These are phyloP conservation scores for Cheilosia grossa DNA, from an alignment of 2,888 invertebrate species.

Conservation along the genomic window DNA sequence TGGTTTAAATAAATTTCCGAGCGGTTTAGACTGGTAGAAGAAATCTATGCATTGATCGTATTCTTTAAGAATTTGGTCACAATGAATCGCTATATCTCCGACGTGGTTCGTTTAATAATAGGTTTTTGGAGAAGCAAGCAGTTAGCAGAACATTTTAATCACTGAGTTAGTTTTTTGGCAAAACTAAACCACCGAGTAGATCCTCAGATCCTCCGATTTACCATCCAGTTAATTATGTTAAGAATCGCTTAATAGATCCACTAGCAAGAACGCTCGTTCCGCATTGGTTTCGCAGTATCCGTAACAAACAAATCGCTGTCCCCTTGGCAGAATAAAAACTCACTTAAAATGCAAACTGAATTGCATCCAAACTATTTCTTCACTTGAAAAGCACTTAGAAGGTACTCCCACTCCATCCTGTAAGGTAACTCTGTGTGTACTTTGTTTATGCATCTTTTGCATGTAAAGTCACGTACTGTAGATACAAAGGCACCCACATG, in stretches of 20 bases:
- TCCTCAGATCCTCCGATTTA: too few species aligned
- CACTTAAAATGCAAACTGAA: slow-evolving; percentile 70
- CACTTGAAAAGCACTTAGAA: slow-evolving; percentile 68
- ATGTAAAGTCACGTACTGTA: slow-evolving; percentile 69
- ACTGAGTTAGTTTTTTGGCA: too few species aligned
- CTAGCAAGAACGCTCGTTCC: background rate
- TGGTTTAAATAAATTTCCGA: too few species aligned
- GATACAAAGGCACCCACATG: slow-evolving; percentile 67
- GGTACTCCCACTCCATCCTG: background rate
- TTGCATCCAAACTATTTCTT: slow-evolving; percentile 72
- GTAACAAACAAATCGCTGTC: slow-evolving; percentile 9
- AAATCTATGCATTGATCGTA: too few species aligned
- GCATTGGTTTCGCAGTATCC: background rate
- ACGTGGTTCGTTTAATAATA: too few species aligned
- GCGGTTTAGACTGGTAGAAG: too few species aligned
- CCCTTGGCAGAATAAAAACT: slow-evolving; percentile 16
- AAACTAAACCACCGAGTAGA: too few species aligned
- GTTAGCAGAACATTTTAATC: too few species aligned
- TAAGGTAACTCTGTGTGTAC: slow-evolving; percentile 19
- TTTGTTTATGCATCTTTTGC: slow-evolving; percentile 46
- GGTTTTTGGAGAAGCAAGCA: too few species aligned
- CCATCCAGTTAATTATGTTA: too few species aligned
- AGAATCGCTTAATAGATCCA: background rate
- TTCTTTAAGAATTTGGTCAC: too few species aligned
- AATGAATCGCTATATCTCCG: too few species aligned